These are phyloP conservation scores for Patella depressa DNA, from an alignment of 2,888 invertebrate species.

Conservation along the genomic window DNA sequence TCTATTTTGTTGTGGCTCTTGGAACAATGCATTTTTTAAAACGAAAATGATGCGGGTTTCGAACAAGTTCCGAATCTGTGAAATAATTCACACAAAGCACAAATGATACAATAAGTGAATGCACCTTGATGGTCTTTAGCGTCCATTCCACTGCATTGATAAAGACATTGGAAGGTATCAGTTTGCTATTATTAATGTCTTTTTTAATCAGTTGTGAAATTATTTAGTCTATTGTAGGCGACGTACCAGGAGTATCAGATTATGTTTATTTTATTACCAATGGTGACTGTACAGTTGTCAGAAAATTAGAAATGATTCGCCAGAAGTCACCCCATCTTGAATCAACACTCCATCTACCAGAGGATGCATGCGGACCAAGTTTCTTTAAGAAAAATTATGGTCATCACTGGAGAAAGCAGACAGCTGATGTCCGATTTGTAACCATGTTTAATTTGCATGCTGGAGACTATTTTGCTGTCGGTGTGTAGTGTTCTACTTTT, in stretches of 20 bases:
- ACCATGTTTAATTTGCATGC: constrained; percentile 43
- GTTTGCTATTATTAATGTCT: no score
- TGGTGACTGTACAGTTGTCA: constrained; percentile 48
- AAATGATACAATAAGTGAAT: no score
- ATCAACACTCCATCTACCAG: constrained; percentile 36
- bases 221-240: constrained; percentile 44
- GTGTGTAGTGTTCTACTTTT: constrained; percentile 25
- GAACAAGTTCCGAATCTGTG: no score
- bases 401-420: constrained; percentile 24
- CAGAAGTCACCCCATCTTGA: constrained; percentile 46
- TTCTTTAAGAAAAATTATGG: constrained; percentile 45
- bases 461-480: constrained; percentile 51
- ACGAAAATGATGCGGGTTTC: no score
- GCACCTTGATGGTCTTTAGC: no score
- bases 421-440: constrained; percentile 38
- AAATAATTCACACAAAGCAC: no score
- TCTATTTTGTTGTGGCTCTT: no score
- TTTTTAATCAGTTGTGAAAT: background rate
- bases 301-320: constrained; percentile 40
- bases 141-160: no score
- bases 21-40: no score
- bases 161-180: no score
- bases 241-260: constrained; percentile 34
- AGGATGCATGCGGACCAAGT: constrained; percentile 20
- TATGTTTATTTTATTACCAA: constrained; percentile 46